These are phyloP conservation scores for Falco peregrinus DNA, from an alignment of 2,797 vertebrate species.

Conservation along the genomic window DNA sequence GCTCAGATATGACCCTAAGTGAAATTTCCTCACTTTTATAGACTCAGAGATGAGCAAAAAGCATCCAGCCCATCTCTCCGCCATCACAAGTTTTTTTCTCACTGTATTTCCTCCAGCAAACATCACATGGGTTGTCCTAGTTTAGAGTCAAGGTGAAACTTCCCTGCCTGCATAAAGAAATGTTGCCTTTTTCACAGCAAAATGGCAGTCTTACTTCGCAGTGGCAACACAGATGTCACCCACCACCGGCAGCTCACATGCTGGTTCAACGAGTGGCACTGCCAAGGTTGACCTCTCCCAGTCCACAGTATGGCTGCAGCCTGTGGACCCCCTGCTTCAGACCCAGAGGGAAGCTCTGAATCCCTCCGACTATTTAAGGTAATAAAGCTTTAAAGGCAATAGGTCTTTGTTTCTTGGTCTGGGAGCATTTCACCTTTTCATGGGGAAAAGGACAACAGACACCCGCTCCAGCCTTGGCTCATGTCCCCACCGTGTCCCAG, in stretches of 20 bases:
- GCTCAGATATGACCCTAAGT: neutral
- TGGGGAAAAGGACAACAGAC: neutral
- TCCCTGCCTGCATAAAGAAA: neutral
- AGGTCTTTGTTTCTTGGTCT: neutral
- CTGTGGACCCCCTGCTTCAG: neutral
- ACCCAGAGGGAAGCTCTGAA: neutral
- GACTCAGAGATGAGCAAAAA: neutral
- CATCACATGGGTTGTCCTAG: neutral
- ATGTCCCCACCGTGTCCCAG: rapidly evolving
- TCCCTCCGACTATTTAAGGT: neutral
- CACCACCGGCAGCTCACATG: neutral
- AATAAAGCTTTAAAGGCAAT: neutral
- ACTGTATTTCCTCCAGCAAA: neutral
- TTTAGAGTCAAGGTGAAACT: conserved; percentile 48
- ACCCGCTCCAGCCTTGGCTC: neutral
- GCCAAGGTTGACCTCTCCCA: neutral
- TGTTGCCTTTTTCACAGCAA: neutral
- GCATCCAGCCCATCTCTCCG: neutral
- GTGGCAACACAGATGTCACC: neutral
- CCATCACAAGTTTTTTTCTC: conserved; percentile 10
- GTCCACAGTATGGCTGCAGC: neutral
- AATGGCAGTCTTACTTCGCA: neutral
- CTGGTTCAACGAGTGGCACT: rapidly evolving
- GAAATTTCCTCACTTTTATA: conserved; percentile 9
- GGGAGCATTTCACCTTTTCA: neutral